Evolutionary conservation across 2,797 vertebrate species (phyloP).

Genomic region (Fratercula arctica): DNA sequence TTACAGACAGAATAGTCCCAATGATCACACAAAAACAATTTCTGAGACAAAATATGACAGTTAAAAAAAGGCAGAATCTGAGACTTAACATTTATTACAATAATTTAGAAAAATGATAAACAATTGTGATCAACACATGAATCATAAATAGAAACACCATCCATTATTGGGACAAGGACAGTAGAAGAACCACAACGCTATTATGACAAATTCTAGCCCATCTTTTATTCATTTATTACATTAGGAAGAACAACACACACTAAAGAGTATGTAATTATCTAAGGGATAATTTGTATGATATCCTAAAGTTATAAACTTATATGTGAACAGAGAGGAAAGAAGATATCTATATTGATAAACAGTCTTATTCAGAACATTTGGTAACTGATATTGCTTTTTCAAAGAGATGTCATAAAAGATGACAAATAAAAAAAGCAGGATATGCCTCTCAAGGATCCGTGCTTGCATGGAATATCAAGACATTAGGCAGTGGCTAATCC

Average conservation of each 20-base stretch:
- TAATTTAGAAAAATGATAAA: background rate
- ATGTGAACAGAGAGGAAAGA: background rate
- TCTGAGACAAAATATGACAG: background rate
- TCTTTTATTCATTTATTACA: background rate
- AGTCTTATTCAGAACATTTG: background rate
- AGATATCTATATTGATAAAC: background rate
- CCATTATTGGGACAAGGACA: background rate
- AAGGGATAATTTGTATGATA: background rate
- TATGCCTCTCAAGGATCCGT: background rate
- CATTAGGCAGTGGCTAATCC: background rate
- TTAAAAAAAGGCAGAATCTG: background rate
- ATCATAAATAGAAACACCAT: background rate
- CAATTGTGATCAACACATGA: background rate
- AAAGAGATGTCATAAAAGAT: background rate
- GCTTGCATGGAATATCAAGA: background rate
- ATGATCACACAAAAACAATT: background rate
- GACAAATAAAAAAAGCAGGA: background rate
- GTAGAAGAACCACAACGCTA: background rate
- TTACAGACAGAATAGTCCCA: background rate
- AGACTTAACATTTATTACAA: background rate
- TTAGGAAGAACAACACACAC: background rate
- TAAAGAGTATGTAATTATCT: background rate
- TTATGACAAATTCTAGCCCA: background rate
- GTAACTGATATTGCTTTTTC: background rate
- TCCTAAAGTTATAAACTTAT: background rate